These are phyloP conservation scores for Carduelis carduelis DNA, from an alignment of 2,797 vertebrate species.

Conservation along the genomic window DNA sequence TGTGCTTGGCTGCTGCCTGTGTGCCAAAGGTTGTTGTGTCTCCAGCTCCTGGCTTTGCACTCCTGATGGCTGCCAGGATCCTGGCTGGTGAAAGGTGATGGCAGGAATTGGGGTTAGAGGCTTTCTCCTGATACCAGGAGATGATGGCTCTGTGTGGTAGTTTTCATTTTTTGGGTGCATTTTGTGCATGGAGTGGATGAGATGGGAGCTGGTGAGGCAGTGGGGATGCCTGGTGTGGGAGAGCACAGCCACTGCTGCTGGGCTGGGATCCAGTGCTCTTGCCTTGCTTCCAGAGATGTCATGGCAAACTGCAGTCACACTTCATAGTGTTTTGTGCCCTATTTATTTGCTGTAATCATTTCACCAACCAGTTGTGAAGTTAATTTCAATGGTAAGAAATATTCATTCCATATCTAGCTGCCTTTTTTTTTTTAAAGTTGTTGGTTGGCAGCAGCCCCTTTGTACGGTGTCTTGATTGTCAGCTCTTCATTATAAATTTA, in stretches of 20 bases:
- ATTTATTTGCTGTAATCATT: constrained; percentile 4
- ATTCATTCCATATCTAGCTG: neutral
- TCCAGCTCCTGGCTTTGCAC: neutral
- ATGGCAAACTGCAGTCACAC: neutral
- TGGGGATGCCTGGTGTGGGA: neutral
- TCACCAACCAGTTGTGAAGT: neutral
- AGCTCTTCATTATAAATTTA: constrained; percentile 63
- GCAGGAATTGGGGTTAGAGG: neutral
- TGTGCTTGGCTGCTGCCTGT: neutral
- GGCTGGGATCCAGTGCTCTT: neutral
- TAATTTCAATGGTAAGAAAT: constrained; percentile 14
- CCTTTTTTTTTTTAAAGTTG: neutral
- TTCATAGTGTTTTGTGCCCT: neutral
- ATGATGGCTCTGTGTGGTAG: neutral
- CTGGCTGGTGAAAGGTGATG: neutral
- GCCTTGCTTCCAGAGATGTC: neutral
- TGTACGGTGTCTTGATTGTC: constrained; percentile 8
- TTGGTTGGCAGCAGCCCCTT: constrained; percentile 28
- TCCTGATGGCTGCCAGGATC: neutral
- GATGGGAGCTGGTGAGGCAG: neutral
- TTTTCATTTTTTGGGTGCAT: neutral
- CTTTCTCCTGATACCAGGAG: neutral
- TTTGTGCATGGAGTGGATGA: neutral
- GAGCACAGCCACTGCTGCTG: neutral
- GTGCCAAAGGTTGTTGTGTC: neutral